These are phyloP conservation scores for Oncorhynchus nerka DNA, from an alignment of 2,113 vertebrate genomes.

Conservation along the genomic window DNA sequence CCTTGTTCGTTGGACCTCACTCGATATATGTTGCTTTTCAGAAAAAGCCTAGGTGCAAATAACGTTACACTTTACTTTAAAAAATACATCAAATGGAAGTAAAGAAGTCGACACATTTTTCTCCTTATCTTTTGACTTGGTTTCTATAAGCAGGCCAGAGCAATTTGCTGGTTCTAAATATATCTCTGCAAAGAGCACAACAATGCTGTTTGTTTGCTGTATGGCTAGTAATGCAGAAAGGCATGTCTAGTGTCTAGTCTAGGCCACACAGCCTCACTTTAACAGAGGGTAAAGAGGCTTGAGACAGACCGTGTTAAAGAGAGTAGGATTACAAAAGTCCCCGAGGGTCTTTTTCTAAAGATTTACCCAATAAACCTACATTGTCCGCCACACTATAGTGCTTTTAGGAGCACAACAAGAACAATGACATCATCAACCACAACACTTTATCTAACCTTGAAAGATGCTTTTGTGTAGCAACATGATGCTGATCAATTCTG, in stretches of 20 bases:
- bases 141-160: constrained; percentile 25
- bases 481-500: too few species aligned
- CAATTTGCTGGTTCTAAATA: constrained; percentile 55
- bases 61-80: constrained; percentile 6
- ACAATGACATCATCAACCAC: background rate
- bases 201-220: constrained; percentile 27
- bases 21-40: too few species aligned
- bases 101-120: background rate
- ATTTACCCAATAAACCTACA: background rate
- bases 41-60: too few species aligned
- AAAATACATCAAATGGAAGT: background rate
- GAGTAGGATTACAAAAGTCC: constrained; percentile 16
- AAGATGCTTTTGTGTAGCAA: background rate
- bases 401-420: background rate
- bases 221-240: constrained; percentile 23
- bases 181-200: constrained; percentile 32
- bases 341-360: constrained; percentile 1
- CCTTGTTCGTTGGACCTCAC: too few species aligned
- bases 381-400: background rate
- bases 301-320: constrained; percentile 16
- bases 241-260: constrained; percentile 17
- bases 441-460: background rate
- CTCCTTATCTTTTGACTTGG: background rate
- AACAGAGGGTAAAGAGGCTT: background rate
- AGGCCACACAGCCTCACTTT: background rate